Conservation (phyloP, 2,797 vertebrate species). For the Brachymystax lenok region DNA sequence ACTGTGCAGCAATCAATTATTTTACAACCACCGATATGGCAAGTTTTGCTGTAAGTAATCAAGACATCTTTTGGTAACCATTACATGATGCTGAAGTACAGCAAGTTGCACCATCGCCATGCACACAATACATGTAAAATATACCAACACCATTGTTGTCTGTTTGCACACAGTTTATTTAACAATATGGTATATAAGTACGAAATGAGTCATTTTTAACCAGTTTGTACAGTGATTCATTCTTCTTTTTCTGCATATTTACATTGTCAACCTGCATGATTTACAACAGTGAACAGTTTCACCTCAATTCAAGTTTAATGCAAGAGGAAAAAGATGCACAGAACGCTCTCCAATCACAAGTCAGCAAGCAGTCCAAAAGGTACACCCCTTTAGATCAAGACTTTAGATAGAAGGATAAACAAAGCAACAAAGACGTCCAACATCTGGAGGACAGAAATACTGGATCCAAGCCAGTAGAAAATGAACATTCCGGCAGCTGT, state of each 20-base stretch:
- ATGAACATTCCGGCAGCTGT: slow-evolving; percentile 73
- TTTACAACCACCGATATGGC: too few relatives aligned
- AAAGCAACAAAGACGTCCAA: slow-evolving; percentile 84
- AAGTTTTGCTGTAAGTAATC: not conserved
- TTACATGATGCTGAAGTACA: not conserved
- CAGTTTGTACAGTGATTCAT: slow-evolving; percentile 98
- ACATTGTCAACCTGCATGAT: slow-evolving; percentile 96
- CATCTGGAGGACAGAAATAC: slow-evolving; percentile 88
- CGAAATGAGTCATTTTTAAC: slow-evolving; percentile 94
- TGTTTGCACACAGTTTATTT: slow-evolving; percentile 99
- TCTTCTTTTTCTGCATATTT: slow-evolving; percentile 94
- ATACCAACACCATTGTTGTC: slow-evolving; percentile 53
- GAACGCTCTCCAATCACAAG: slow-evolving; percentile 85
- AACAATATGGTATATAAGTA: slow-evolving; percentile 99
- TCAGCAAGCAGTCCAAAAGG: slow-evolving; percentile 88
- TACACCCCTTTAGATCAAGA: slow-evolving; percentile 74
- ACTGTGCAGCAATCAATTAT: too few relatives aligned
- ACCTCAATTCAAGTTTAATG: slow-evolving; percentile 96
- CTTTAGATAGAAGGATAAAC: slow-evolving; percentile 78
- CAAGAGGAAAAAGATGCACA: slow-evolving; percentile 84
- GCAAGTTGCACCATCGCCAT: not conserved
- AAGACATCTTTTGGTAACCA: not conserved
- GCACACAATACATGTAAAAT: not conserved
- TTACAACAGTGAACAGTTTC: slow-evolving; percentile 96
- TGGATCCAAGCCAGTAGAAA: slow-evolving; percentile 81